phyloP scores from a whole-genome alignment of 2,113 vertebrate genomes.

The Clarias gariepinus region DNA sequence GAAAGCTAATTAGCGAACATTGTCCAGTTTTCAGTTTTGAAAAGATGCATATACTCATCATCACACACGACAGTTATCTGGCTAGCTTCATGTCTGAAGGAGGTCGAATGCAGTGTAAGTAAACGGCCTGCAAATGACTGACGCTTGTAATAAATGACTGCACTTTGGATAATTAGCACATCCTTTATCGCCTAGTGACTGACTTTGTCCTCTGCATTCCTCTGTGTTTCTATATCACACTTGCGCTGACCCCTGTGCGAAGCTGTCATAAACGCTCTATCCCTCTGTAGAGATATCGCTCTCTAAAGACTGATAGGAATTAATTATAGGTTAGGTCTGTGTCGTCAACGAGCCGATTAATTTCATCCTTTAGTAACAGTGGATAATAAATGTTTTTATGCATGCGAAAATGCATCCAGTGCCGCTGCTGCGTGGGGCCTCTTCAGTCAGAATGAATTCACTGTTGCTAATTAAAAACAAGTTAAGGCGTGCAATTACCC shows the following conservation, averaged over 20 bases:
- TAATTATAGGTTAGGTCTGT: conserved; percentile 24
- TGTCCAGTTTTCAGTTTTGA: not conserved
- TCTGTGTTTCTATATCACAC: not conserved
- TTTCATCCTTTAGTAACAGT: conserved; percentile 35
- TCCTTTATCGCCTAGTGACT: conserved; percentile 11
- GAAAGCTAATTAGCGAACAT: no score
- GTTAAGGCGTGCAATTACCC: conserved; percentile 32
- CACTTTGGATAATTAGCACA: not conserved
- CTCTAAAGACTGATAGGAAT: not conserved
- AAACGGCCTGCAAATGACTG: not conserved
- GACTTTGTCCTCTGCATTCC: not conserved
- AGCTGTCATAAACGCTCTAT: not conserved
- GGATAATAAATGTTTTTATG: conserved; percentile 28
- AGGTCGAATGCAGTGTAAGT: not conserved
- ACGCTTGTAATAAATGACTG: not conserved
- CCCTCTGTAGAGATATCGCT: not conserved
- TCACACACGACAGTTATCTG: not conserved
- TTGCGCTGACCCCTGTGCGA: not conserved
- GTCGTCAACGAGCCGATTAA: conserved; percentile 41
- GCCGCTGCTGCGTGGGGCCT: not conserved
- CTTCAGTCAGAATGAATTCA: conserved; percentile 23
- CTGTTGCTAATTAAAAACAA: conserved; percentile 47
- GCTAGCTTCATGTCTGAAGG: not conserved
- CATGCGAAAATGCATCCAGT: not conserved
- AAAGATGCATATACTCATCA: no score